Evolutionary conservation across 2,113 vertebrate genomes (phyloP).

Genomic region (Leptobrachium ailaonicum): DNA sequence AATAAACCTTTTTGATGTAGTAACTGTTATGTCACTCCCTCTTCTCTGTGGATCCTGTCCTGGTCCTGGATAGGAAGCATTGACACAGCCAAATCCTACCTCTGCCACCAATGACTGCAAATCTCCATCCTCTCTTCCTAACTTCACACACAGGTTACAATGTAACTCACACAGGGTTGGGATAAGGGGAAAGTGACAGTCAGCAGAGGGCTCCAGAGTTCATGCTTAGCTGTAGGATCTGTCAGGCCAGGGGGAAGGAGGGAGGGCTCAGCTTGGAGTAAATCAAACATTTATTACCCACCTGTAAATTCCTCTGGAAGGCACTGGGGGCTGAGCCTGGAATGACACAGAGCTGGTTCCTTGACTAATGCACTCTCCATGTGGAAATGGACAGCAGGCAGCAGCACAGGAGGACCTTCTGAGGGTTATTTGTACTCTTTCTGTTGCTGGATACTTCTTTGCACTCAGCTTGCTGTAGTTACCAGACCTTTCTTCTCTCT

Average conservation of each 20-base stretch:
- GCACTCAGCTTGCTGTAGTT: constrained; percentile 2
- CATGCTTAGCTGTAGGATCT: background rate
- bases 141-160: background rate
- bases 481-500: background rate
- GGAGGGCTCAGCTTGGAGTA: constrained; percentile 5
- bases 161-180: background rate
- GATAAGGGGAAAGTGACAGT: background rate
- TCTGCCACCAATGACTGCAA: no score
- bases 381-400: background rate
- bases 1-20: no score
- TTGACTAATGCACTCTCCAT: background rate
- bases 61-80: background rate
- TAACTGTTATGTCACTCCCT: no score
- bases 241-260: constrained; percentile 24
- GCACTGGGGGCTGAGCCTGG: background rate
- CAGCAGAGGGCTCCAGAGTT: constrained; percentile 17
- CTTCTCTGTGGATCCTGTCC: background rate
- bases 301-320: constrained; percentile 33
- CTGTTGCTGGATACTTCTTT: constrained; percentile 1
- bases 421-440: background rate
- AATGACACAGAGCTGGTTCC: background rate
- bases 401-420: constrained; percentile 2
- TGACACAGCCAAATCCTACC: no score
- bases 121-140: no score
- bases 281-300: constrained; percentile 32